Evolutionary conservation across 2,888 invertebrate species (phyloP).

Genomic region (Perdita meconis): DNA sequence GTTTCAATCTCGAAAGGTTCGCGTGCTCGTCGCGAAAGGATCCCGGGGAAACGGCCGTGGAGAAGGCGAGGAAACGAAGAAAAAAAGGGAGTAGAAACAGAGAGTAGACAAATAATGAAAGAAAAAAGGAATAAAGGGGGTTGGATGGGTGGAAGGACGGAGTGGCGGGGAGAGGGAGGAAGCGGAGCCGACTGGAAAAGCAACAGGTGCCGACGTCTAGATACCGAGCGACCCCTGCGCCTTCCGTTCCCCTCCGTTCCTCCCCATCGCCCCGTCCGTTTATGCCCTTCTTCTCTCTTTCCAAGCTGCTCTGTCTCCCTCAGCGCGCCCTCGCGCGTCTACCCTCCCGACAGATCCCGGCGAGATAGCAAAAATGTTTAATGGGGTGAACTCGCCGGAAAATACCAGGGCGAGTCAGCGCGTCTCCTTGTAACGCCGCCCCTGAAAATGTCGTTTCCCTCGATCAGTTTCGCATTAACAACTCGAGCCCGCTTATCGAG

Average conservation of each 20-base stretch:
- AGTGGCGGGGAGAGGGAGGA: slow-evolving; percentile 34
- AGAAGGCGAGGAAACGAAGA: slow-evolving; percentile 33
- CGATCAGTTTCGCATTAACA: slow-evolving; percentile 81
- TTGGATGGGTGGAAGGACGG: neutral
- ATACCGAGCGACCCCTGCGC: slow-evolving; percentile 73
- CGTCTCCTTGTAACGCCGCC: slow-evolving; percentile 72
- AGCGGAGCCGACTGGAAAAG: slow-evolving; percentile 78
- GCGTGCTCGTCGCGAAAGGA: slow-evolving; percentile 32
- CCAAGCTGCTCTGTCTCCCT: slow-evolving; percentile 55
- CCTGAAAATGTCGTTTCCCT: slow-evolving; percentile 78
- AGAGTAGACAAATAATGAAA: slow-evolving; percentile 53
- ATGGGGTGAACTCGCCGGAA: slow-evolving; percentile 84
- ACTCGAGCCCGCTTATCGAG: slow-evolving; percentile 69
- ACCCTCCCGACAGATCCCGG: slow-evolving; percentile 76
- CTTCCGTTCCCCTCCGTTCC: slow-evolving; percentile 54
- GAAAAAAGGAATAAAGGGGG: slow-evolving; percentile 27
- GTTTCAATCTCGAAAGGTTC: slow-evolving; percentile 60
- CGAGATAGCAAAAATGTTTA: slow-evolving; percentile 83
- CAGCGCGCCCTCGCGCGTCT: slow-evolving; percentile 55
- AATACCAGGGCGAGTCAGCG: slow-evolving; percentile 77
- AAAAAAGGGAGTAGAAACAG: slow-evolving; percentile 33
- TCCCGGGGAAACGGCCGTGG: slow-evolving; percentile 18
- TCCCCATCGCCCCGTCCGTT: slow-evolving; percentile 60
- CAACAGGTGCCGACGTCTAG: slow-evolving; percentile 83
- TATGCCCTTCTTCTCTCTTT: slow-evolving; percentile 50